Percentiles rank a stretch among this genome's conserved stretches.
Evolutionary conservation across 2,797 vertebrate species (phyloP).

Genomic region (Bradypodion ventrale): DNA sequence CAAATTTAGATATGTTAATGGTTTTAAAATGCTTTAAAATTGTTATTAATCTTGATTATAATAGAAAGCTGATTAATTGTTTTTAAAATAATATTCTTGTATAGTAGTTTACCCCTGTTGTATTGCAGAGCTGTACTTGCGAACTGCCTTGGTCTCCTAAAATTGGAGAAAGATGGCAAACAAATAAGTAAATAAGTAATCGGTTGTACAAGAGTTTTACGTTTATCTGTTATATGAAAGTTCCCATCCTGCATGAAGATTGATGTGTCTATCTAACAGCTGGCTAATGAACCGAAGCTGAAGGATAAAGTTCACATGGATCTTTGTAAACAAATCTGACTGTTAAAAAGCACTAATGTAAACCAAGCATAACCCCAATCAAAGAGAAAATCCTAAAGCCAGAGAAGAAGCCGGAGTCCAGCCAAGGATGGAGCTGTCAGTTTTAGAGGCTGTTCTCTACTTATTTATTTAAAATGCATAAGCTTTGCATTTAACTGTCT

Average conservation of each 20-base stretch:
- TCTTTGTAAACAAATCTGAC: conserved; percentile 77
- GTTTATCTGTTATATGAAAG: neutral
- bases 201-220: neutral
- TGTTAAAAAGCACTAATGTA: conserved; percentile 69
- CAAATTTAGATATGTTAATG: too few species aligned
- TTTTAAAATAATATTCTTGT: too few species aligned
- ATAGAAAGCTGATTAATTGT: too few species aligned
- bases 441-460: neutral
- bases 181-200: neutral
- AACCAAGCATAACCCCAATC: conserved; percentile 71
- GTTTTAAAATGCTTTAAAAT: too few species aligned
- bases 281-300: conserved; percentile 71
- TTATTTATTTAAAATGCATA: conserved; percentile 18
- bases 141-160: too few species aligned
- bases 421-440: conserved; percentile 37
- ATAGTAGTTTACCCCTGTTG: too few species aligned
- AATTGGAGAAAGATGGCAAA: too few species aligned
- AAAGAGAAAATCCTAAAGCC: conserved; percentile 64
- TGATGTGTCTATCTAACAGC: conserved; percentile 74
- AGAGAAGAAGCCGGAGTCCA: conserved; percentile 56
- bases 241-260: conserved; percentile 43
- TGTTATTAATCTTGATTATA: too few species aligned
- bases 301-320: conserved; percentile 78
- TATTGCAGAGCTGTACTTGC: too few species aligned
- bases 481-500: conserved; percentile 17